Conservation (phyloP, 2,797 vertebrate genomes). For the Lerista edwardsae region DNA sequence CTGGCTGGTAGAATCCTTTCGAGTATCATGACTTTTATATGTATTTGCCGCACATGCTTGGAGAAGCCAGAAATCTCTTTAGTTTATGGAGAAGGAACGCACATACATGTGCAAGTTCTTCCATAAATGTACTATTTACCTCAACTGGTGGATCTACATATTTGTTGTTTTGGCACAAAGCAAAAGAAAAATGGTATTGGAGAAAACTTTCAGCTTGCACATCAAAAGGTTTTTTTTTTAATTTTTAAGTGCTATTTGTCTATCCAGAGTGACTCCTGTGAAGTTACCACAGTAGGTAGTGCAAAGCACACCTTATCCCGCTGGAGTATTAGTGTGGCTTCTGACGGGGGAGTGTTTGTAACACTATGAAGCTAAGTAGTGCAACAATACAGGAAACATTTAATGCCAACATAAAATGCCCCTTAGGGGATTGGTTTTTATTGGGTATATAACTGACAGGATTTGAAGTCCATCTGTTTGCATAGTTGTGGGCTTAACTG, state of each 20-base stretch:
- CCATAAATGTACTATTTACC: conserved; percentile 9
- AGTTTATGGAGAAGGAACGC: conserved; percentile 8
- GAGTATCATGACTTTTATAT: conserved; percentile 13
- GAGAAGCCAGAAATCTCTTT: conserved; percentile 26
- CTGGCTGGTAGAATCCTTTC: conserved; percentile 18
- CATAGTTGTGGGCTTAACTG: conserved; percentile 27
- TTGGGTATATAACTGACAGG: conserved; percentile 36
- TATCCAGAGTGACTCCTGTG: conserved; percentile 51
- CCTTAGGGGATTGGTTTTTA: conserved; percentile 53
- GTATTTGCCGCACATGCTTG: conserved; percentile 51
- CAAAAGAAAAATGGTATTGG: neutral
- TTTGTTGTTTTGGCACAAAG: conserved; percentile 11
- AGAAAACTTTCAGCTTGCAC: conserved; percentile 46
- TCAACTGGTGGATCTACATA: conserved; percentile 43
- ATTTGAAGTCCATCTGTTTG: conserved; percentile 41
- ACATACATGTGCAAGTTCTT: neutral
- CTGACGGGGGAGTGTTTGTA: conserved; percentile 52
- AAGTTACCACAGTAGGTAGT: conserved; percentile 55
- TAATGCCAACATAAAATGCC: conserved; percentile 54
- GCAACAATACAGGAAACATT: conserved; percentile 39
- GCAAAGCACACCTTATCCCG: conserved; percentile 74
- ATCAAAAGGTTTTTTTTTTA: conserved; percentile 47
- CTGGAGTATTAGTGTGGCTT: conserved; percentile 59
- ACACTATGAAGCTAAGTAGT: conserved; percentile 58
- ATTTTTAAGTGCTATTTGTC: conserved; percentile 71